Evolutionary conservation across 2,797 vertebrate genomes (phyloP).

Genomic region (Pangasius sanitwongsei): DNA sequence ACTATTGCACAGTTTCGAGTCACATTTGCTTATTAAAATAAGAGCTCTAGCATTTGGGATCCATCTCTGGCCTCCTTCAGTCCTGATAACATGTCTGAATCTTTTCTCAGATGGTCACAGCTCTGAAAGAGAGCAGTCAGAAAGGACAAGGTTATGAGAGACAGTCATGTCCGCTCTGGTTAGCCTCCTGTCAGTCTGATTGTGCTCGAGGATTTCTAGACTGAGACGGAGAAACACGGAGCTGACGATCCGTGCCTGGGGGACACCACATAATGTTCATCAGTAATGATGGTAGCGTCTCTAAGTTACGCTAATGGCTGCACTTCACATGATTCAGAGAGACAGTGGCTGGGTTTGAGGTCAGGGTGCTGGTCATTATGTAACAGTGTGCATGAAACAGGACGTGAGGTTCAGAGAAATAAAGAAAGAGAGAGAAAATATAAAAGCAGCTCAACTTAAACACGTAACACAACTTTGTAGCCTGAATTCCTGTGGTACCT

Average conservation of each 20-base stretch:
- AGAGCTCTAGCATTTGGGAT: not conserved
- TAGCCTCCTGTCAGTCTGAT: slow-evolving; percentile 61
- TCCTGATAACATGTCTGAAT: not conserved
- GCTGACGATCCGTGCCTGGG: slow-evolving; percentile 49
- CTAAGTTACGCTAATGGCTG: slow-evolving; percentile 51
- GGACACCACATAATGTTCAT: slow-evolving; percentile 61
- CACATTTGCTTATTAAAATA: not conserved
- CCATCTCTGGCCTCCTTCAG: not conserved
- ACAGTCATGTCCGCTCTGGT: slow-evolving; percentile 62
- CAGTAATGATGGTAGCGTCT: slow-evolving; percentile 55
- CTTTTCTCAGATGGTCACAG: not conserved
- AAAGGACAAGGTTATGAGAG: slow-evolving; percentile 59
- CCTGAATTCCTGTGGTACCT: not conserved
- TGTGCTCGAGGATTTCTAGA: slow-evolving; percentile 44
- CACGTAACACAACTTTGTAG: not conserved
- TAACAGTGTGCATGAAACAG: slow-evolving; percentile 17
- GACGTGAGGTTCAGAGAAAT: not conserved
- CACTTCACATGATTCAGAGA: slow-evolving; percentile 39
- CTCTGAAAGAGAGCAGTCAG: slow-evolving; percentile 45
- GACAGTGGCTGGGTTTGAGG: slow-evolving; percentile 47
- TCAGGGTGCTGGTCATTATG: slow-evolving; percentile 18
- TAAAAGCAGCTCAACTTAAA: not conserved
- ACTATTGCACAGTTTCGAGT: no score
- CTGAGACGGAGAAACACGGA: slow-evolving; percentile 45
- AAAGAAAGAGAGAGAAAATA: not conserved